Percentiles rank a stretch among this genome's conserved stretches.
Conservation (phyloP, 2,797 vertebrate species). For the Centroberyx gerrardi region DNA sequence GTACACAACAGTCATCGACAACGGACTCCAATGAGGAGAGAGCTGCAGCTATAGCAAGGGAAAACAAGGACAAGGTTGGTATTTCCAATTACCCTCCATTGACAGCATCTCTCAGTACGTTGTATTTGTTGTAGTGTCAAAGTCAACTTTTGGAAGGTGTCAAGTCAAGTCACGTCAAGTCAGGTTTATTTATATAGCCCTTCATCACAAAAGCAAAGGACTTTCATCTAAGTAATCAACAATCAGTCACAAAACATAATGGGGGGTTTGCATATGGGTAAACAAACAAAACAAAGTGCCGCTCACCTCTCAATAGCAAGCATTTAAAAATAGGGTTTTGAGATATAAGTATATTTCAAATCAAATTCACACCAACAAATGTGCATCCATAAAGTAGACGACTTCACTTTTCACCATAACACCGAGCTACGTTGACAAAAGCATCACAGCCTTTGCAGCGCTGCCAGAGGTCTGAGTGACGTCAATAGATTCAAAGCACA, state of each 20-base stretch:
- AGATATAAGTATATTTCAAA: background rate
- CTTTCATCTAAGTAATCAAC: too few species aligned
- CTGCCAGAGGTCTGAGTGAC: slow-evolving; percentile 13
- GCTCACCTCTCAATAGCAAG: background rate
- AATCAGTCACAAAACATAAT: too few species aligned
- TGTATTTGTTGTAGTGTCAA: slow-evolving; percentile 7
- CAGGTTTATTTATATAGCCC: too few species aligned
- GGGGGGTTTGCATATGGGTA: too few species aligned
- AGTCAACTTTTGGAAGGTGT: background rate
- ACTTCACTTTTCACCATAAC: slow-evolving; percentile 3
- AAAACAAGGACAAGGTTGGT: slow-evolving; percentile 83
- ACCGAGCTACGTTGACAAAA: slow-evolving; percentile 10
- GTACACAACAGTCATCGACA: slow-evolving; percentile 67
- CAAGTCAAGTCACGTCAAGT: too few species aligned
- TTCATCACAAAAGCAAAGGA: too few species aligned
- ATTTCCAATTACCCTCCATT: slow-evolving; percentile 17
- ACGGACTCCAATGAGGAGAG: slow-evolving; percentile 77
- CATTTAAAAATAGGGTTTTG: slow-evolving; percentile 6
- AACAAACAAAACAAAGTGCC: background rate
- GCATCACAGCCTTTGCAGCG: background rate
- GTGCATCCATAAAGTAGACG: background rate
- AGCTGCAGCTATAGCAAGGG: slow-evolving; percentile 47
- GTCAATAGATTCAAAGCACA: slow-evolving; percentile 21
- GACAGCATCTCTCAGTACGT: slow-evolving; percentile 12
- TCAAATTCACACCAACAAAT: background rate